A percentile compares a stretch with the other conserved stretches of the same genome.
phyloP scores from a whole-genome alignment of 2,797 vertebrate species.

The Arrhamphus sclerolepis region DNA sequence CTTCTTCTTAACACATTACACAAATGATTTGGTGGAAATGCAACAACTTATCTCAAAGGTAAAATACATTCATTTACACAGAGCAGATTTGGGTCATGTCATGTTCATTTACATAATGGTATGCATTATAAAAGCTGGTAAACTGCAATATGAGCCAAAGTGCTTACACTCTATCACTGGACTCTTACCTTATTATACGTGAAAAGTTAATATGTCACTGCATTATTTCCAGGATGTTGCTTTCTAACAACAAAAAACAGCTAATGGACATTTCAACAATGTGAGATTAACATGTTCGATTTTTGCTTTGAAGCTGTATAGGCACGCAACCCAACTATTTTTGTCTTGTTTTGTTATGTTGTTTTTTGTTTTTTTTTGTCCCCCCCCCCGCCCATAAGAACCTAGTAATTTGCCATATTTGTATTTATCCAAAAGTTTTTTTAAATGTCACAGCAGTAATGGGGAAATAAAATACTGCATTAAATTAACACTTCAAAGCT shows the following conservation, averaged over 20 bases:
- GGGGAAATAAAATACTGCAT: too few relatives aligned
- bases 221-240: constrained; percentile 30
- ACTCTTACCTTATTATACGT: constrained; percentile 68
- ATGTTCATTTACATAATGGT: constrained; percentile 81
- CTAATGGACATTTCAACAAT: constrained; percentile 1
- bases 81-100: constrained; percentile 82
- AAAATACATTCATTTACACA: constrained; percentile 82
- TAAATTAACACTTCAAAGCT: not conserved
- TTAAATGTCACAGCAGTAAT: constrained; percentile 1
- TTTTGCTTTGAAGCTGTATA: constrained; percentile 1
- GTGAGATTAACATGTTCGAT: not conserved
- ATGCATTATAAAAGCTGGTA: constrained; percentile 79
- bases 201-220: constrained; percentile 52
- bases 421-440: constrained; percentile 3
- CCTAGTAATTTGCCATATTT: not conserved
- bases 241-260: constrained; percentile 8
- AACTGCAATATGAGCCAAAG: constrained; percentile 70
- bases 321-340: not conserved
- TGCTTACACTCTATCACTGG: constrained; percentile 73
- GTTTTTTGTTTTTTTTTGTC: too few relatives aligned
- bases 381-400: not conserved
- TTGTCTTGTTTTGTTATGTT: not conserved
- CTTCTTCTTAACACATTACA: constrained; percentile 63
- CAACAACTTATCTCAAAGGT: constrained; percentile 76
- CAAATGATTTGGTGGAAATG: constrained; percentile 55